Conservation (phyloP, 2,888 invertebrate species). For the Ectobius pallidus region DNA sequence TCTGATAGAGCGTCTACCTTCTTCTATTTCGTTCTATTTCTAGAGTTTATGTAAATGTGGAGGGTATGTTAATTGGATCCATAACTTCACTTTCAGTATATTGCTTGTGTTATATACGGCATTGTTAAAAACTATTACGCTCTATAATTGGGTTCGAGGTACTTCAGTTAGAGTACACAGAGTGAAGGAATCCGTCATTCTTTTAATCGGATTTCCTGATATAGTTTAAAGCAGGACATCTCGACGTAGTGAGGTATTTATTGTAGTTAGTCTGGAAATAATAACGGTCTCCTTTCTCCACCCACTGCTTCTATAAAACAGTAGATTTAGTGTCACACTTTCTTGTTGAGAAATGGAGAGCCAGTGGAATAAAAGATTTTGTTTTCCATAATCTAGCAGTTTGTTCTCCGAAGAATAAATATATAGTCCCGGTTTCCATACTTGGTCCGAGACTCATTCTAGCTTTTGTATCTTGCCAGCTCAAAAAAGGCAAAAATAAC, state of each 20-base stretch:
- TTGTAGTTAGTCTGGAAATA: not conserved
- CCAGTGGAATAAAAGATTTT: not conserved
- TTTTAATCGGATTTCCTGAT: too few relatives aligned
- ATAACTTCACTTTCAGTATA: too few relatives aligned
- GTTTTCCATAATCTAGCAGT: conserved; percentile 9
- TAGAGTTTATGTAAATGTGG: too few relatives aligned
- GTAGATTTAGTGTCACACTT: conserved; percentile 5
- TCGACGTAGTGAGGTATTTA: not conserved
- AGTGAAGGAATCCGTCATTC: too few relatives aligned
- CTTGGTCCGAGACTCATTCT: not conserved
- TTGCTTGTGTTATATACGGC: too few relatives aligned
- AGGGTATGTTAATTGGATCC: too few relatives aligned
- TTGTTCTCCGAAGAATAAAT: not conserved
- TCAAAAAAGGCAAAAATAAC: not conserved
- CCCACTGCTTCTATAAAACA: conserved; percentile 4
- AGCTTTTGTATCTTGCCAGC: not conserved
- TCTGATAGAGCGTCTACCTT: too few relatives aligned
- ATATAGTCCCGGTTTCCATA: conserved; percentile 5
- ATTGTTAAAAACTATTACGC: too few relatives aligned
- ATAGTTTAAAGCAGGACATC: too few relatives aligned
- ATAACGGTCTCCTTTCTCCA: not conserved
- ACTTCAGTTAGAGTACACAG: too few relatives aligned
- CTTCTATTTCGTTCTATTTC: too few relatives aligned
- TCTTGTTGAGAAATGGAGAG: not conserved
- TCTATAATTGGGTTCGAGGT: too few relatives aligned